A percentile compares a stretch with the other conserved stretches of the same genome.
Conservation (phyloP, 1,140 invertebrate species). For the Temnothorax curvispinosus region DNA sequence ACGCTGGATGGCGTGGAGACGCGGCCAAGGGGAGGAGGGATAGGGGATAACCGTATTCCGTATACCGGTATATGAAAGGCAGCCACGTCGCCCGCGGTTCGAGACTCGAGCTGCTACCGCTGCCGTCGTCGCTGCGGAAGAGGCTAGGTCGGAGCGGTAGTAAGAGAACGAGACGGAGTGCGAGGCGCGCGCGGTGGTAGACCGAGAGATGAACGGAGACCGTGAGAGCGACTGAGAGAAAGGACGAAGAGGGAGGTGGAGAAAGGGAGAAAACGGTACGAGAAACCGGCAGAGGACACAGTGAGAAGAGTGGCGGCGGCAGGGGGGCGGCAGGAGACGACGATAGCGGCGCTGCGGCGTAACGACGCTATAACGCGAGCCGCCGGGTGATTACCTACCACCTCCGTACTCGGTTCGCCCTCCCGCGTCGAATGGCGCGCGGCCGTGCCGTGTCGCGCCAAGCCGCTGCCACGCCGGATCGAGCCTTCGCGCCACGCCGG, state of each 20-base stretch:
- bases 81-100: constrained; percentile 60
- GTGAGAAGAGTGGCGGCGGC: constrained; percentile 58
- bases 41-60: constrained; percentile 63
- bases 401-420: constrained; percentile 73
- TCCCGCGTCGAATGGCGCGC: constrained; percentile 67
- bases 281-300: constrained; percentile 61
- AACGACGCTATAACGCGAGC: constrained; percentile 84
- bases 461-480: constrained; percentile 34
- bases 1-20: constrained; percentile 29
- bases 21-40: not conserved
- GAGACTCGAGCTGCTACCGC: constrained; percentile 60
- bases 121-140: constrained; percentile 55
- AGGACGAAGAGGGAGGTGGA: constrained; percentile 50
- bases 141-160: constrained; percentile 57
- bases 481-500: constrained; percentile 28
- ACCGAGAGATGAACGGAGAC: constrained; percentile 68
- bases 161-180: constrained; percentile 55
- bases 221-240: constrained; percentile 61
- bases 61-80: constrained; percentile 63
- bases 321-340: constrained; percentile 66
- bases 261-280: constrained; percentile 62
- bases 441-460: constrained; percentile 40
- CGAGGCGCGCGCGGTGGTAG: constrained; percentile 41
- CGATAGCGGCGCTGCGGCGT: constrained; percentile 80
- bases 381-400: constrained; percentile 83